Conservation (phyloP, 2,888 invertebrate species). For the Eupithecia vulgata region DNA sequence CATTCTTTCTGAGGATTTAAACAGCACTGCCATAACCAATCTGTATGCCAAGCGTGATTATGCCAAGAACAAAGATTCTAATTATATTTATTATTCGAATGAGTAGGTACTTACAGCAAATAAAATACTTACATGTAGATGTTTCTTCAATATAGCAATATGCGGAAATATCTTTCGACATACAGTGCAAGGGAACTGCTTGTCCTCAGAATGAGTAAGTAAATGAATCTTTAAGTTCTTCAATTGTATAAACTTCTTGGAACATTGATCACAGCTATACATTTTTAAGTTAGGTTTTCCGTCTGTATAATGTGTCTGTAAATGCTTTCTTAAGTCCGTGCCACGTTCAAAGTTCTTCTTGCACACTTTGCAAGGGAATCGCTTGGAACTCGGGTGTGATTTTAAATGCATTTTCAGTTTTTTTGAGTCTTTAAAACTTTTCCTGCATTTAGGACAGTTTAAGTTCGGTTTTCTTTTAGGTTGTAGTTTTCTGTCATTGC, state of each 20-base stretch:
- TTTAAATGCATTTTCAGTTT: constrained; percentile 4
- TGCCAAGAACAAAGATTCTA: too few relatives aligned
- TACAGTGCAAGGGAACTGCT: constrained; percentile 5
- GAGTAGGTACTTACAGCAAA: too few relatives aligned
- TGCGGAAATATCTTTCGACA: constrained; percentile 10
- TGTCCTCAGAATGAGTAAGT: constrained; percentile 16
- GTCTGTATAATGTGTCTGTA: constrained; percentile 7
- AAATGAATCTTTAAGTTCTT: constrained; percentile 17
- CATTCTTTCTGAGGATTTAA: too few relatives aligned
- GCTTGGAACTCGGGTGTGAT: constrained; percentile 1
- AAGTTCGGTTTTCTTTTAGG: background rate
- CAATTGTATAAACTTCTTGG: constrained; percentile 13
- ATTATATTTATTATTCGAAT: too few relatives aligned
- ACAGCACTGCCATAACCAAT: too few relatives aligned
- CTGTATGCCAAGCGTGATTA: too few relatives aligned
- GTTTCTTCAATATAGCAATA: constrained; percentile 1
- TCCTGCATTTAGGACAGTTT: constrained; percentile 10
- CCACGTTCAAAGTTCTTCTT: constrained; percentile 10
- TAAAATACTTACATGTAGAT: background rate
- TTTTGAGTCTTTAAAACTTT: background rate
- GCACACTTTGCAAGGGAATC: constrained; percentile 9
- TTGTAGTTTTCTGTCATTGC: background rate
- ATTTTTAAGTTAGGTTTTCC: background rate
- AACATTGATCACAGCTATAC: constrained; percentile 9
- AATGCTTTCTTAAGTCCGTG: constrained; percentile 2